Evolutionary conservation across 1,140 invertebrate species (phyloP).

Genomic region (Chrysopa pallens): DNA sequence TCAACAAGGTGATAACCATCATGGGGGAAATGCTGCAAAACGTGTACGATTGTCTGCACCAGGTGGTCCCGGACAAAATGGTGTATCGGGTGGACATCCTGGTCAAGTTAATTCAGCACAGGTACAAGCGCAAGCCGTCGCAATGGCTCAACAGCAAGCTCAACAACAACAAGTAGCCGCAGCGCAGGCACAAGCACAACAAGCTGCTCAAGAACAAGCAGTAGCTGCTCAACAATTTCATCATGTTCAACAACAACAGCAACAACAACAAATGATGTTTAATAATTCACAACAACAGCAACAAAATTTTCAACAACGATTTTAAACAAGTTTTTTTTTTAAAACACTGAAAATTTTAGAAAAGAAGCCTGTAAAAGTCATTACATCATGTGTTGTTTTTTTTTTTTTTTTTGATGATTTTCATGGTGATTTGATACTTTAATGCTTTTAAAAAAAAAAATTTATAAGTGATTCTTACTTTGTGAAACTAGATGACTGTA

Average conservation of each 20-base stretch:
- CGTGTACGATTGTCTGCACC: constrained; percentile 30
- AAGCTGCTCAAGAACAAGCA: constrained; percentile 3
- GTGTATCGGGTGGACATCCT: background rate
- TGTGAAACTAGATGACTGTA: too few relatives aligned
- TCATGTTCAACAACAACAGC: constrained; percentile 31
- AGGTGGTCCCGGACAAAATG: constrained; percentile 15
- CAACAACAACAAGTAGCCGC: constrained; percentile 6
- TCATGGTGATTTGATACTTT: too few relatives aligned
- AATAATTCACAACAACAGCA: constrained; percentile 31
- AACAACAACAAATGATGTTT: constrained; percentile 41
- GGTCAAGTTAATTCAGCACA: constrained; percentile 10
- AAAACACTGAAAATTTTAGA: too few relatives aligned
- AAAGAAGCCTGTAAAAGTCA: too few relatives aligned
- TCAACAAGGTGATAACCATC: constrained; percentile 20
- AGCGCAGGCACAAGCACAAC: constrained; percentile 19
- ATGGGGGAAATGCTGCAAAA: constrained; percentile 36
- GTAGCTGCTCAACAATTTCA: constrained; percentile 20
- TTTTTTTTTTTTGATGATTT: too few relatives aligned
- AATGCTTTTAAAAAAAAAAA: too few relatives aligned
- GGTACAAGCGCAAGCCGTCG: constrained; percentile 1
- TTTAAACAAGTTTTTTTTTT: constrained; percentile 17
- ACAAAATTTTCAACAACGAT: constrained; percentile 43
- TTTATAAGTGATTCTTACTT: too few relatives aligned
- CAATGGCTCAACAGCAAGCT: constrained; percentile 8
- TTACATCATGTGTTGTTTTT: too few relatives aligned